Percentiles rank a stretch among this genome's conserved stretches.
Conservation (phyloP, 2,888 invertebrate species). For the Macrophya alboannulata region DNA sequence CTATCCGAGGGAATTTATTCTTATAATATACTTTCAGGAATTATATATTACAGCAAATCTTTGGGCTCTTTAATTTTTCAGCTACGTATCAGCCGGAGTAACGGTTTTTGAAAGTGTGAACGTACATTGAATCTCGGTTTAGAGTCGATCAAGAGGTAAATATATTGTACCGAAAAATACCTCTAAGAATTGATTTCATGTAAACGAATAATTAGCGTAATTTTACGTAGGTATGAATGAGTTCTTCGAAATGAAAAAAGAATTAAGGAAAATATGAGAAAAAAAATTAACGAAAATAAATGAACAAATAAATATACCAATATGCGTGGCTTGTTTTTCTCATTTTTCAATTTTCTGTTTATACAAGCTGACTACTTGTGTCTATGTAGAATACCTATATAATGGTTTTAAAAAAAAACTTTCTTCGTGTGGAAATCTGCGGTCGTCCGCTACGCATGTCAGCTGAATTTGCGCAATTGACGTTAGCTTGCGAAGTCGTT, state of each 20-base stretch:
- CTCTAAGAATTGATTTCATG: not conserved
- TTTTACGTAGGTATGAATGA: not conserved
- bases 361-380: not conserved
- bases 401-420: not conserved
- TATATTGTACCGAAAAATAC: not conserved
- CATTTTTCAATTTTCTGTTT: not conserved
- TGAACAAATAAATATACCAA: not conserved
- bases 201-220: not conserved
- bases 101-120: not conserved
- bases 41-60: too few species aligned
- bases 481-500: slow-evolving; percentile 56
- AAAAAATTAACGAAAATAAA: not conserved
- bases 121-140: not conserved
- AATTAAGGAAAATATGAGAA: too few species aligned
- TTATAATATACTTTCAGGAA: not conserved
- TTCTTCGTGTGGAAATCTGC: slow-evolving; percentile 39
- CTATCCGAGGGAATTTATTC: not conserved
- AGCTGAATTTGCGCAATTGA: slow-evolving; percentile 54
- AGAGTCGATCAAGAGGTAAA: not conserved
- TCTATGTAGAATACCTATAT: not conserved
- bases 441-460: not conserved
- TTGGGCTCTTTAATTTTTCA: not conserved
- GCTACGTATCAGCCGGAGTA: not conserved
- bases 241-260: not conserved
- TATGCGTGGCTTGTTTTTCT: not conserved